Conservation (phyloP, 2,797 vertebrate genomes). For the Acridotheres tristis region DNA sequence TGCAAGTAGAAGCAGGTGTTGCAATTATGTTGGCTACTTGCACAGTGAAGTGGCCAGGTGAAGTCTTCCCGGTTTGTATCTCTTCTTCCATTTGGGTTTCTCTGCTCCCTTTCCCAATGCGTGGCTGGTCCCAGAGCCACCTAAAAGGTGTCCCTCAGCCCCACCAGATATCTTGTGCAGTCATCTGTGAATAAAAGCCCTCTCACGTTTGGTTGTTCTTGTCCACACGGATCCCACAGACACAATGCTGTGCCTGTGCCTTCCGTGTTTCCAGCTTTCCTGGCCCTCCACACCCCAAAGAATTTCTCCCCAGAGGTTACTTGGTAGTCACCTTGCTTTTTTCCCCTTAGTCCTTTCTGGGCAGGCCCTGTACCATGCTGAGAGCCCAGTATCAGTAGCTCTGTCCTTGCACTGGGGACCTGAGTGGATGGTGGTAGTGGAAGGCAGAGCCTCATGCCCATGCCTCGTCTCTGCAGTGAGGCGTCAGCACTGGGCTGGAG, state of each 20-base stretch:
- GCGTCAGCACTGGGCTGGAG: background rate
- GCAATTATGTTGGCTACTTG: fast-evolving
- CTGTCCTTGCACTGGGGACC: fast-evolving
- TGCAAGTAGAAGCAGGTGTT: background rate
- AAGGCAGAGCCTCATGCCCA: background rate
- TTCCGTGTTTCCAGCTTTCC: background rate
- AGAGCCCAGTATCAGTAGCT: background rate
- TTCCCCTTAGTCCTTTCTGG: background rate
- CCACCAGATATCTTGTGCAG: background rate
- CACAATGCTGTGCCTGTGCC: fast-evolving
- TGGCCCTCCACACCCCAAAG: background rate
- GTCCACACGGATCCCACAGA: background rate
- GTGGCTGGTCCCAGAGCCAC: background rate
- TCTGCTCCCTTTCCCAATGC: background rate
- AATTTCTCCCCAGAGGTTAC: background rate
- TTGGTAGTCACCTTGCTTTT: background rate
- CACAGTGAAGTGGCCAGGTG: fast-evolving
- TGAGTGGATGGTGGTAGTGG: fast-evolving
- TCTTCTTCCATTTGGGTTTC: background rate
- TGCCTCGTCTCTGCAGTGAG: fast-evolving
- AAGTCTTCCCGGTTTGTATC: background rate
- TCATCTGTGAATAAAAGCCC: background rate
- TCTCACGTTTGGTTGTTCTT: background rate
- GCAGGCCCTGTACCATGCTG: fast-evolving
- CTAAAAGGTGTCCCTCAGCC: background rate